A percentile compares a stretch with the other conserved stretches of the same genome.
These are phyloP conservation scores for Gambusia holbrooki DNA, from an alignment of 2,113 vertebrate genomes.

Conservation along the genomic window DNA sequence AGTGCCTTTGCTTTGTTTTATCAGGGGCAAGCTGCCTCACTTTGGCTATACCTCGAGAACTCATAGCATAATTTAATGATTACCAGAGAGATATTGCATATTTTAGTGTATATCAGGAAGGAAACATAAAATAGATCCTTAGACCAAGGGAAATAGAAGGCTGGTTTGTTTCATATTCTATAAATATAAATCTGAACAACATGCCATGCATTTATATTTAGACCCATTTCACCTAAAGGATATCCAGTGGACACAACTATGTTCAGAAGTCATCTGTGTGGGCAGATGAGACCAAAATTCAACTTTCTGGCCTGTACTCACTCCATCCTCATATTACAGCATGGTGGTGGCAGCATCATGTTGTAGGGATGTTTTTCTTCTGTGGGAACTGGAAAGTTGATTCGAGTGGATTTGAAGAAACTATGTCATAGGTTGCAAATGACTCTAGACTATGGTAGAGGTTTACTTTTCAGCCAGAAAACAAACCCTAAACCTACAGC, in stretches of 20 bases:
- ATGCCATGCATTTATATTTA: no score
- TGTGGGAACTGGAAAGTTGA: neutral
- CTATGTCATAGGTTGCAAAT: no score
- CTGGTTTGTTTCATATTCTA: neutral
- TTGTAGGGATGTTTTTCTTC: neutral
- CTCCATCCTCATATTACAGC: neutral
- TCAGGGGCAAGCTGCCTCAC: slow-evolving; percentile 59
- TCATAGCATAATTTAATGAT: slow-evolving; percentile 51
- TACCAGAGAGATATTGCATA: neutral
- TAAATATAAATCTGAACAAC: no score
- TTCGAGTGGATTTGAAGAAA: neutral
- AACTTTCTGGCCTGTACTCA: neutral
- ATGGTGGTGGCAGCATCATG: neutral
- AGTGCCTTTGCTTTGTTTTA: slow-evolving; percentile 69
- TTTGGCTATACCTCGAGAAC: slow-evolving; percentile 64
- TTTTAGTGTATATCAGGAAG: slow-evolving; percentile 20
- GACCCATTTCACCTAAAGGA: neutral
- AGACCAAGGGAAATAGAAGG: neutral
- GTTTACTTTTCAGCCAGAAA: no score
- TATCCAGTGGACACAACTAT: neutral
- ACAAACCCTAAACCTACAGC: no score
- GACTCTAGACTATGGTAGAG: no score
- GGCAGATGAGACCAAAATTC: neutral
- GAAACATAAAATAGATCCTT: neutral
- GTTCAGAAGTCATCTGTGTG: neutral